These are phyloP conservation scores for Montipora efflorescens DNA, from an alignment of 64 coral and sea anemone species.

Conservation along the genomic window DNA sequence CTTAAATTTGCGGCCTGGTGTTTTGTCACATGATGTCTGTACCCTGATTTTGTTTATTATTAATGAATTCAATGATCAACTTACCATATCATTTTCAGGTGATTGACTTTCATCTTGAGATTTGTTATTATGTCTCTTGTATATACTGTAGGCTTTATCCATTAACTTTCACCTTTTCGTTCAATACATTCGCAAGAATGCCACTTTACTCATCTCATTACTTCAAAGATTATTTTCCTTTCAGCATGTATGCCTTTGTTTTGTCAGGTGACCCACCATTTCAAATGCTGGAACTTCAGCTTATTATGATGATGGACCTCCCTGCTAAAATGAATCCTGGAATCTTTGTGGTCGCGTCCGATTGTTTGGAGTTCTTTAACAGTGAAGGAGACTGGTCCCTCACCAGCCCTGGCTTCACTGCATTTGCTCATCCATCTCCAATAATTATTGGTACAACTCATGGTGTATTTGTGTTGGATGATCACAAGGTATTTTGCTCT, in stretches of 20 bases:
- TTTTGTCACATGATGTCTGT: too few relatives aligned
- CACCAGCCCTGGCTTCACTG: constrained; percentile 92
- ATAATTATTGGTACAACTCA: constrained; percentile 95
- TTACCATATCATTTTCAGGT: too few relatives aligned
- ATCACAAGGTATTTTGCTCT: constrained; percentile 11
- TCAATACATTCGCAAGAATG: too few relatives aligned
- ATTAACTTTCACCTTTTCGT: too few relatives aligned
- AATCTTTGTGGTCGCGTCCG: constrained; percentile 88
- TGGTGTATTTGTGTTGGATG: constrained; percentile 91
- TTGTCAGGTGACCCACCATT: constrained; percentile 85
- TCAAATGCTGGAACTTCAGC: constrained; percentile 95
- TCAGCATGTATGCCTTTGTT: not conserved
- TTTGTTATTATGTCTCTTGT: too few relatives aligned
- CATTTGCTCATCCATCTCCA: constrained; percentile 94
- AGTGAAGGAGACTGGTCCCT: constrained; percentile 83
- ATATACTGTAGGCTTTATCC: too few relatives aligned
- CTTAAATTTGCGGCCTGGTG: too few relatives aligned
- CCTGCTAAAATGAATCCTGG: constrained; percentile 87
- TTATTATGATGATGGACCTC: constrained; percentile 89
- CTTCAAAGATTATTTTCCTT: not conserved
- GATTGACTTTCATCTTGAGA: too few relatives aligned
- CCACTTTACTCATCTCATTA: not conserved
- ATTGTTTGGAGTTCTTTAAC: constrained; percentile 85
- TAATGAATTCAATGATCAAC: too few relatives aligned
- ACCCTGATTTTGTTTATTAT: too few relatives aligned